Evolutionary conservation across 2,888 invertebrate species (phyloP).

Genomic region (Anaspis maculata): DNA sequence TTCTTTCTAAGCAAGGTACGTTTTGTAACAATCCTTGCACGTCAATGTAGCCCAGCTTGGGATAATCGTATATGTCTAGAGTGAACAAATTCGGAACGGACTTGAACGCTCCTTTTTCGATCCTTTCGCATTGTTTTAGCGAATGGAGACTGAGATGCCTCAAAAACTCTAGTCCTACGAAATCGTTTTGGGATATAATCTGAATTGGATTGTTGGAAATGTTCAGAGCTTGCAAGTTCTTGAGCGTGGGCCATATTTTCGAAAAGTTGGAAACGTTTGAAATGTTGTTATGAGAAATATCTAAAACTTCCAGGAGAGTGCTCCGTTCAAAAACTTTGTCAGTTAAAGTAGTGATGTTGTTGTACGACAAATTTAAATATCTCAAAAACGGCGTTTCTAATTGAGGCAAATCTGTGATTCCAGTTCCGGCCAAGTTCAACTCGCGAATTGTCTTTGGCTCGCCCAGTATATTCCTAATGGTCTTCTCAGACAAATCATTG

Average conservation of each 20-base stretch:
- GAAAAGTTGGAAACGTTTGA: constrained; percentile 52
- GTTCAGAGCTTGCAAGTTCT: constrained; percentile 64
- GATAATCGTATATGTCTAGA: constrained; percentile 66
- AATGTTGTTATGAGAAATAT: constrained; percentile 67
- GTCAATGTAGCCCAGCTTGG: constrained; percentile 75
- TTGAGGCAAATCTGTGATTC: constrained; percentile 57
- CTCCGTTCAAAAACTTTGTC: constrained; percentile 67
- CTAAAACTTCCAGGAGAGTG: constrained; percentile 68
- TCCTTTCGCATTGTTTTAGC: constrained; percentile 60
- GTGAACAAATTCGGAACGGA: constrained; percentile 60
- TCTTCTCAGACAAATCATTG: constrained; percentile 69
- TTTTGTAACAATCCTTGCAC: constrained; percentile 75
- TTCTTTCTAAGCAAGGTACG: constrained; percentile 61
- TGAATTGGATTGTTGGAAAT: constrained; percentile 78
- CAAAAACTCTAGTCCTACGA: constrained; percentile 55
- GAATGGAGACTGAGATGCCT: constrained; percentile 54
- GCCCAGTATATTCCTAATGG: constrained; percentile 67
- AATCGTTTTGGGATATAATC: constrained; percentile 67
- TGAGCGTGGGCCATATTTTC: constrained; percentile 60
- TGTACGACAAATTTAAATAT: constrained; percentile 68
- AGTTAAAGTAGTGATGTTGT: constrained; percentile 58
- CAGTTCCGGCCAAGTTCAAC: constrained; percentile 73
- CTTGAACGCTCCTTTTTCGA: constrained; percentile 76
- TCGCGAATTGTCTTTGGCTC: constrained; percentile 83
- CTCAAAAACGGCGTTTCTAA: constrained; percentile 81